A percentile compares a stretch with the other conserved stretches of the same genome.
phyloP scores from a whole-genome alignment of 2,113 vertebrate species.

The Elachura formosa region DNA sequence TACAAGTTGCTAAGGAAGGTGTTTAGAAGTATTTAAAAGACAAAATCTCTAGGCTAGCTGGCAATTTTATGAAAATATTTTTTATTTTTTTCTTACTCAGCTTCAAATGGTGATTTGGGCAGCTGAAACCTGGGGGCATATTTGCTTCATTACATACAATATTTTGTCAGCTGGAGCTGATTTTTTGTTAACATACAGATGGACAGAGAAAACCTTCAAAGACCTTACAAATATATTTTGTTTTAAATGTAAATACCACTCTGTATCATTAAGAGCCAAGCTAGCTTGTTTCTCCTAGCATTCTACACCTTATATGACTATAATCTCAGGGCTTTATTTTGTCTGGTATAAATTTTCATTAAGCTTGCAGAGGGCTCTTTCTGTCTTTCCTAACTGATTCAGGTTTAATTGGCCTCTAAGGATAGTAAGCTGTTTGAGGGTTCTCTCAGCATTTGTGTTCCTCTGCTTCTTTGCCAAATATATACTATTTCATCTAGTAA shows the following conservation, averaged over 20 bases:
- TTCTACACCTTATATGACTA: neutral
- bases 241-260: slow-evolving; percentile 48
- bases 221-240: slow-evolving; percentile 34
- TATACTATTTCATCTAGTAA: slow-evolving; percentile 19
- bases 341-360: slow-evolving; percentile 37
- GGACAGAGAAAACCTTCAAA: slow-evolving; percentile 47
- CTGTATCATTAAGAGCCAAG: slow-evolving; percentile 21
- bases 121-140: slow-evolving; percentile 29
- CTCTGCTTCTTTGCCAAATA: slow-evolving; percentile 55
- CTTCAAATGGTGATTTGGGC: slow-evolving; percentile 3
- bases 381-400: slow-evolving; percentile 48
- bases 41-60: neutral
- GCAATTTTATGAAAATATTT: neutral
- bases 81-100: neutral
- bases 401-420: slow-evolving; percentile 60
- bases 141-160: slow-evolving; percentile 44
- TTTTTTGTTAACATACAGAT: slow-evolving; percentile 44
- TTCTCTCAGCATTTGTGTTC: slow-evolving; percentile 29
- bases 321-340: slow-evolving; percentile 39
- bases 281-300: neutral
- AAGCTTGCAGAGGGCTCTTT: slow-evolving; percentile 26
- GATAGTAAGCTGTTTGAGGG: slow-evolving; percentile 40
- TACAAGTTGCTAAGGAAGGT: neutral
- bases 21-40: neutral
- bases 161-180: slow-evolving; percentile 53